These are phyloP conservation scores for Zophobas morio DNA, from an alignment of 1,140 invertebrate genomes.

Conservation along the genomic window DNA sequence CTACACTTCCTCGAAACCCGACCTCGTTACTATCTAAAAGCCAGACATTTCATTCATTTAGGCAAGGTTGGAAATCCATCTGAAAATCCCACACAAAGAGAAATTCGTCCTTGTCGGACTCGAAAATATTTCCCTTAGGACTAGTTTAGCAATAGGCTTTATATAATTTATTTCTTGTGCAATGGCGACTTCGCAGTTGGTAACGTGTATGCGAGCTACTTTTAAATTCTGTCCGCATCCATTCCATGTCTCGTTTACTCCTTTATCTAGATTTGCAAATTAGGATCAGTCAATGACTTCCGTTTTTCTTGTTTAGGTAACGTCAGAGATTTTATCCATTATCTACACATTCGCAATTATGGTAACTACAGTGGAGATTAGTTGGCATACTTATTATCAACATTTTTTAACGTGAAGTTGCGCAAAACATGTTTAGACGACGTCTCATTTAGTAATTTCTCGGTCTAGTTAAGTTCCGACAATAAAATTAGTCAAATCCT, in stretches of 20 bases:
- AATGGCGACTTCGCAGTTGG: conserved; percentile 31
- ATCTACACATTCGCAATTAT: too few relatives aligned
- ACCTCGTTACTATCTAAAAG: conserved; percentile 4
- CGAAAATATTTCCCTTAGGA: conserved; percentile 41
- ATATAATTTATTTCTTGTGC: conserved; percentile 38
- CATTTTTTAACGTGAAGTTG: not conserved
- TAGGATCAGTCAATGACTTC: conserved; percentile 11
- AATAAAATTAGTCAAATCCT: conserved; percentile 36
- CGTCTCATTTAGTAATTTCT: conserved; percentile 4
- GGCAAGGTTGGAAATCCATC: not conserved
- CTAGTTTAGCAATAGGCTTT: conserved; percentile 35
- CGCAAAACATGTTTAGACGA: not conserved
- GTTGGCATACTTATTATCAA: not conserved
- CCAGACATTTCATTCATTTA: not conserved
- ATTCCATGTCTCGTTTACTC: not conserved
- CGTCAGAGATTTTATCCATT: not conserved
- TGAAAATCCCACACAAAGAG: conserved; percentile 9
- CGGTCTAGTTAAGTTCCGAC: conserved; percentile 17
- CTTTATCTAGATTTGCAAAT: not conserved
- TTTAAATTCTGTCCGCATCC: conserved; percentile 17
- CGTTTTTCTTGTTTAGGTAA: not conserved
- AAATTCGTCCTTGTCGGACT: conserved; percentile 27
- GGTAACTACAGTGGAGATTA: not conserved
- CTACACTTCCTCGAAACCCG: not conserved
- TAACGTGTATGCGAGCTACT: conserved; percentile 19